Conservation (phyloP, 2,888 invertebrate species). For the Rhaphigaster nebulosa region DNA sequence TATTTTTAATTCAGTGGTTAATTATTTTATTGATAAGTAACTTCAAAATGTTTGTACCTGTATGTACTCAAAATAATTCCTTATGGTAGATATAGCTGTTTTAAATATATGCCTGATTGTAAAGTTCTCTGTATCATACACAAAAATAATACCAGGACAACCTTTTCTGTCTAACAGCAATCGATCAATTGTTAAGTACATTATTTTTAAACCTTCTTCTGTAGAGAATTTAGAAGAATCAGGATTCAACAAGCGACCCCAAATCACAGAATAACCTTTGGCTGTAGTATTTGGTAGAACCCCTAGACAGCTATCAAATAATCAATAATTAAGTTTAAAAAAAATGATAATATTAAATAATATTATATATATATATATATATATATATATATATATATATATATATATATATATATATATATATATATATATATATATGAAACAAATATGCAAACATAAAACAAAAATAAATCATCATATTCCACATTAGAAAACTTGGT, state of each 20-base stretch:
- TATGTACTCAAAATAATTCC: constrained; percentile 66
- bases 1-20: too few species aligned
- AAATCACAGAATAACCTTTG: constrained; percentile 64
- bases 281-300: constrained; percentile 63
- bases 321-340: background rate
- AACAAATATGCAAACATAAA: too few species aligned
- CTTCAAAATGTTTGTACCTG: constrained; percentile 62
- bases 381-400: too few species aligned
- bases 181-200: constrained; percentile 65
- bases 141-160: constrained; percentile 64
- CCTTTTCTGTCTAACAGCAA: constrained; percentile 63
- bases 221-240: constrained; percentile 64
- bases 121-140: constrained; percentile 64
- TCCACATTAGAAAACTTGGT: too few species aligned
- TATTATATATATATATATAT: too few species aligned
- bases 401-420: too few species aligned
- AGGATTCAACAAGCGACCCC: constrained; percentile 61
- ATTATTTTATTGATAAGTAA: background rate
- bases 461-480: too few species aligned
- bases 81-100: constrained; percentile 63
- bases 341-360: background rate
- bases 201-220: constrained; percentile 65
- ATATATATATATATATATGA: too few species aligned
- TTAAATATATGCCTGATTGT: constrained; percentile 64
- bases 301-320: constrained; percentile 60